Percentiles rank a stretch among this genome's conserved stretches.
phyloP scores from a whole-genome alignment of 2,888 invertebrate species.

The Acrobasis repandana region DNA sequence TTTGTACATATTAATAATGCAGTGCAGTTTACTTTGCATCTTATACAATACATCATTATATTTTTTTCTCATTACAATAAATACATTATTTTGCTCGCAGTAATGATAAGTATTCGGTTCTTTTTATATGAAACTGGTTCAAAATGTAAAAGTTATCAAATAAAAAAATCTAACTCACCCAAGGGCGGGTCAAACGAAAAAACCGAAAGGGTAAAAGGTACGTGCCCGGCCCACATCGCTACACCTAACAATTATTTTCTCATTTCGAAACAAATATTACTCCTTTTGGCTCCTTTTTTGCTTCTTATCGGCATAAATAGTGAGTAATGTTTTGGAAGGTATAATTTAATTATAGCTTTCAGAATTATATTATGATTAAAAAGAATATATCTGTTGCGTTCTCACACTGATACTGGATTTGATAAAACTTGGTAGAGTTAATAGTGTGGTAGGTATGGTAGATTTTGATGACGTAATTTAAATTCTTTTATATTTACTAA shows the following conservation, averaged over 20 bases:
- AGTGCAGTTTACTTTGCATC: too few species aligned
- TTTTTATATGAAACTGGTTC: too few species aligned
- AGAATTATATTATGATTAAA: neutral
- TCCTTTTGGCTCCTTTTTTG: constrained; percentile 17
- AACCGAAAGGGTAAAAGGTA: constrained; percentile 15
- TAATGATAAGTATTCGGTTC: too few species aligned
- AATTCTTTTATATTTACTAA: too few species aligned
- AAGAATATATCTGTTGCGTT: neutral
- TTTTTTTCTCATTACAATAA: too few species aligned
- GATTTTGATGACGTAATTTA: too few species aligned
- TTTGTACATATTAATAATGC: too few species aligned
- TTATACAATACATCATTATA: too few species aligned
- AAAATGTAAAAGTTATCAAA: neutral
- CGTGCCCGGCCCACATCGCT: constrained; percentile 4
- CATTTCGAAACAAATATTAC: constrained; percentile 12
- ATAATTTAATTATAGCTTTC: constrained; percentile 14
- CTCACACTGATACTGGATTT: neutral
- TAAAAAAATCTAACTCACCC: constrained; percentile 4
- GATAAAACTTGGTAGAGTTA: neutral
- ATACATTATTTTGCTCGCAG: too few species aligned
- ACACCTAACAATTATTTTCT: constrained; percentile 18
- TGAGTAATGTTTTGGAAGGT: constrained; percentile 5
- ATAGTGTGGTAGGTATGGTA: neutral
- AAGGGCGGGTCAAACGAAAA: constrained; percentile 3
- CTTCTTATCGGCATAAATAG: constrained; percentile 16